These are phyloP conservation scores for Brachyrhaphis roseni DNA, from an alignment of 2,797 vertebrate genomes.

Conservation along the genomic window DNA sequence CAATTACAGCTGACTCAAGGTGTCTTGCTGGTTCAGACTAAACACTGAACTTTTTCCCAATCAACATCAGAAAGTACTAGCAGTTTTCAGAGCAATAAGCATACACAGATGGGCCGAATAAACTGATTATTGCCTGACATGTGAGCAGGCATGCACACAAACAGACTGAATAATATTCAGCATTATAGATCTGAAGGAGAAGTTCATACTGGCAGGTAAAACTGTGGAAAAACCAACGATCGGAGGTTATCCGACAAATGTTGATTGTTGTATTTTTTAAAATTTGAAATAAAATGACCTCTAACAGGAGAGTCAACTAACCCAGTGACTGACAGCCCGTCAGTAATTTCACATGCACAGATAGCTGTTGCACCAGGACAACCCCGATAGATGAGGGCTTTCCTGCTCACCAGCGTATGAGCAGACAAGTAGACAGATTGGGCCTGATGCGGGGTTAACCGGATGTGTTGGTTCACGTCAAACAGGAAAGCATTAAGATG, in stretches of 20 bases:
- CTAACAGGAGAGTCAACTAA: slow-evolving; percentile 60
- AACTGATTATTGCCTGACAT: background rate
- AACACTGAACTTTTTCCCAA: too few species aligned
- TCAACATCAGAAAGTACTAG: too few species aligned
- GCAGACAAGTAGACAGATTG: slow-evolving; percentile 22
- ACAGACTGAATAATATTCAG: background rate
- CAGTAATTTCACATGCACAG: slow-evolving; percentile 55
- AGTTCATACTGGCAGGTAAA: background rate
- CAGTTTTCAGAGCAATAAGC: background rate
- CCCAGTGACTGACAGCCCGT: slow-evolving; percentile 57
- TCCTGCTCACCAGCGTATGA: slow-evolving; percentile 39
- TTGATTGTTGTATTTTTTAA: background rate
- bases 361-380: slow-evolving; percentile 11
- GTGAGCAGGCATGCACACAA: background rate
- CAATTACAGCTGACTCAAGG: too few species aligned
- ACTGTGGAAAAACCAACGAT: background rate
- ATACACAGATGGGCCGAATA: background rate
- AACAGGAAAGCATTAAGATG: slow-evolving; percentile 54
- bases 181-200: background rate
- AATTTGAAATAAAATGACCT: slow-evolving; percentile 62
- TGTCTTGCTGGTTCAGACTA: too few species aligned
- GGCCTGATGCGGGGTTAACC: slow-evolving; percentile 14
- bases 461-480: slow-evolving; percentile 39
- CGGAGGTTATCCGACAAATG: background rate
- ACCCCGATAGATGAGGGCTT: slow-evolving; percentile 46